Evolutionary conservation across 2,888 invertebrate genomes (phyloP).

Genomic region (Drosophila acutilabella): DNA sequence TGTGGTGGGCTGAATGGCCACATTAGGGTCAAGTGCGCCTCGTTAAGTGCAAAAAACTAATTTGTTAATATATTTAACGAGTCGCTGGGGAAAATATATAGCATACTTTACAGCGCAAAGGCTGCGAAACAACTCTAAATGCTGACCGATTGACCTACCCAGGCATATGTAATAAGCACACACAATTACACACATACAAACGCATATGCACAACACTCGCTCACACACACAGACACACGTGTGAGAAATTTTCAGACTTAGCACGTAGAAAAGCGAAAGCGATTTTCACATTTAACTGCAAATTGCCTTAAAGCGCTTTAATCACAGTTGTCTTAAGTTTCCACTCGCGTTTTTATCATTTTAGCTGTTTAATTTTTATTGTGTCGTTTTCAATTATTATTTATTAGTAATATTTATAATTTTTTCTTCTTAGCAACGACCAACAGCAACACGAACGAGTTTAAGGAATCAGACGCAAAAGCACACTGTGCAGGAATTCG

Average conservation of each 20-base stretch:
- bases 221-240: conserved; percentile 35
- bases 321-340: not conserved
- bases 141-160: conserved; percentile 80
- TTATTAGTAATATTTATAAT: conserved; percentile 41
- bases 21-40: conserved; percentile 73
- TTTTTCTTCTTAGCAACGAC: conserved; percentile 52
- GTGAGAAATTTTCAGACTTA: conserved; percentile 70
- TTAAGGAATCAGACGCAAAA: conserved; percentile 76
- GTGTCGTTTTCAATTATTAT: conserved; percentile 6
- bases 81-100: conserved; percentile 55
- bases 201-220: conserved; percentile 38
- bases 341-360: not conserved
- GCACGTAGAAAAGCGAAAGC: conserved; percentile 64
- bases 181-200: conserved; percentile 32
- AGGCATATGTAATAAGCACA: conserved; percentile 72
- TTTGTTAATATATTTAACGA: conserved; percentile 58
- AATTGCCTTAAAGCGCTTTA: not conserved
- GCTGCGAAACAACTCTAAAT: conserved; percentile 21
- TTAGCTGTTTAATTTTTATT: conserved; percentile 14
- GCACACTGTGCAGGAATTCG: conserved; percentile 76
- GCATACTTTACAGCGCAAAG: conserved; percentile 51
- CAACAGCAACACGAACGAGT: conserved; percentile 74
- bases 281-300: conserved; percentile 14
- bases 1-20: conserved; percentile 15
- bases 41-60: conserved; percentile 53